Evolutionary conservation across 2,888 invertebrate genomes (phyloP), one percentile per base, ranked within the genome.

Genomic region (Hemaris fuciformis): DNA sequence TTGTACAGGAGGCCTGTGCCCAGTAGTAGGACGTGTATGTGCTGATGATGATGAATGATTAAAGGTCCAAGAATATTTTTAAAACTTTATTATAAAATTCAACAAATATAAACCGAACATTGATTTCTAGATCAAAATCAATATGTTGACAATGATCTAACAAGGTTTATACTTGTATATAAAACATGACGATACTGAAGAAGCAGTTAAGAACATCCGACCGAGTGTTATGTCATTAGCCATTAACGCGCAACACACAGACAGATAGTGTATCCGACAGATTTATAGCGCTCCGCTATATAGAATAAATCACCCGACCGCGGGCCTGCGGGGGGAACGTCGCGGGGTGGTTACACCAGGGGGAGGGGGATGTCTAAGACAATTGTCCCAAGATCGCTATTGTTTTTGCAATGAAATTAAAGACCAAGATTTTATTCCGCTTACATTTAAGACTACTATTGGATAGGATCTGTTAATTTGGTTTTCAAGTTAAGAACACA

Each of bases 241-340:
- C 80, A 79, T 84, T 85, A 85, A 78, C 70, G 83, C 70, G 83
- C 74, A 75, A 75, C 75, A 81, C 79, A 45, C 53, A 31, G 53
- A 53, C 76, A 78, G 75, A 84, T 84, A 85, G 83, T 83, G 84
- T 76, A 42, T 48, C 53, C 71, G 78, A 72, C 74, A 78, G 80
- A 81, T 80, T 81, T 81, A 81, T 78, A 71, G 78, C 76, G 59
- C 69, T 38, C 38, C 68, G 75, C 68, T 69, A 69, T 69, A 74
- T 70, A 72, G 75, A 69, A 78, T 80, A 80, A 80, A 80, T 78
- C 78, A 80, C 60, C 48, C 60, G 75, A 65, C 45, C 20, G 25
- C 53, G 58, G 45, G 8, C 25, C 15, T 3, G 10, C 41, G 56
- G 61, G 45, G 46, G 60, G 46, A 48, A 59, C 64, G 45, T 10